Conservation (phyloP, 2,888 invertebrate genomes). For the Lepas anatifera region DNA sequence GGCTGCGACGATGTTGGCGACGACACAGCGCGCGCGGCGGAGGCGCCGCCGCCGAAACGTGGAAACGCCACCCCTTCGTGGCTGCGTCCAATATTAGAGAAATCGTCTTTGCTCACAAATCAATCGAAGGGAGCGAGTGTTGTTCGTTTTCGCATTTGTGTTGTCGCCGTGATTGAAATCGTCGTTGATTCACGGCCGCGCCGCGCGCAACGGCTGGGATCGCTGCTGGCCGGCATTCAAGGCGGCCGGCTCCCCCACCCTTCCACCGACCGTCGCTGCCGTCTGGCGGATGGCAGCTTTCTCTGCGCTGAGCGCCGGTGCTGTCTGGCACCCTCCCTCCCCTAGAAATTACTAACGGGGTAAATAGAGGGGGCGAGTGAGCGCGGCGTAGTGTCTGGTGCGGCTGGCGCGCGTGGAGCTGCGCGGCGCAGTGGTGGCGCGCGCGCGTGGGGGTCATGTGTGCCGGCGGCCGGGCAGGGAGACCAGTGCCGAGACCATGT, state of each 20-base stretch:
- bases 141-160: too few species aligned
- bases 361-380: neutral
- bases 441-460: neutral
- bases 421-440: too few species aligned
- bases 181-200: neutral
- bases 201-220: neutral
- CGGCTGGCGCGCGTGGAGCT: neutral
- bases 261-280: too few species aligned
- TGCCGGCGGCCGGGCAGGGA: neutral
- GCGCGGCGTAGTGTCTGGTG: neutral
- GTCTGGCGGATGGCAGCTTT: neutral
- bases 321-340: conserved; percentile 2
- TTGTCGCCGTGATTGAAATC: neutral
- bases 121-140: too few species aligned
- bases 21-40: neutral
- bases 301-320: neutral
- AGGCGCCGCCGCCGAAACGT: too few species aligned
- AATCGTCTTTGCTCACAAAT: too few species aligned
- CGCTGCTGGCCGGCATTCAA: conserved; percentile 6
- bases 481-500: neutral
- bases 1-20: too few species aligned
- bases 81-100: too few species aligned
- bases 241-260: neutral
- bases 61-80: too few species aligned
- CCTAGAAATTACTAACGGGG: conserved; percentile 12